Base-by-base conservation (phyloP, 2,113 vertebrate genomes). In the Mionectes macconnelli region DNA sequence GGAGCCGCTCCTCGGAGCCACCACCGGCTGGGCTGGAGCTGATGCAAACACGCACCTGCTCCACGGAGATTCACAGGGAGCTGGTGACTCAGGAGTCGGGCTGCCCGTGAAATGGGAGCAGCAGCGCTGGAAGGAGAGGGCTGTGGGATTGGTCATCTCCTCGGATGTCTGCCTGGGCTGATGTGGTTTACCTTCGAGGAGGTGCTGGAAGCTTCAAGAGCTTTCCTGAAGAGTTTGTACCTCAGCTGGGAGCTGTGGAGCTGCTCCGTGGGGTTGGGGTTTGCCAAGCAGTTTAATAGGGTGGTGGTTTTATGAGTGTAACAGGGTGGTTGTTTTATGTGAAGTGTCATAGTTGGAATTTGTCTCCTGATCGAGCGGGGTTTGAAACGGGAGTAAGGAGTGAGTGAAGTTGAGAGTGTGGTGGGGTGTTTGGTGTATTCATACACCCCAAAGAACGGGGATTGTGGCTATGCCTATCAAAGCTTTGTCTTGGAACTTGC, bases 181-280 rank as follows among this genome's bases (percentile, higher is more conserved):
- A 12, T 93, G 89, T 5, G 78, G 62, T 82, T 92, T 94, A 72
- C 86, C 78, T 90, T 94, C 6, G 6, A 90, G 89, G 81, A 96
- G 81, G 7, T 52, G 25, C 72, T 78, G n/a, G 28, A n/a, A 0
- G 3, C 87, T 72, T 89, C 14, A 31, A 42, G 49, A 72, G 59
- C 53, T 79, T 84, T 67, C 90, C 44, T 31, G 77, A 33, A 74
- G 91, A 66, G 75, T 50, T 92, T 47, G 53, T 50, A 33, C 35
- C 57, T 82, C 49, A 4, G 2, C 49, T 66, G 56, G 64, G 59
- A 95, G 59, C 57, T 35, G 45, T 13, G 14, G 70, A 80, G 25
- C 64, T 84, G 81, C 75, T 96, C 68, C 2, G 2, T 31, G 44
- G 31, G 28, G 40, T 47, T 75, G 17, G 39, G 4, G 0, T 70